phyloP scores from a whole-genome alignment of 2,888 invertebrate genomes.

The Polydrusus cervinus region DNA sequence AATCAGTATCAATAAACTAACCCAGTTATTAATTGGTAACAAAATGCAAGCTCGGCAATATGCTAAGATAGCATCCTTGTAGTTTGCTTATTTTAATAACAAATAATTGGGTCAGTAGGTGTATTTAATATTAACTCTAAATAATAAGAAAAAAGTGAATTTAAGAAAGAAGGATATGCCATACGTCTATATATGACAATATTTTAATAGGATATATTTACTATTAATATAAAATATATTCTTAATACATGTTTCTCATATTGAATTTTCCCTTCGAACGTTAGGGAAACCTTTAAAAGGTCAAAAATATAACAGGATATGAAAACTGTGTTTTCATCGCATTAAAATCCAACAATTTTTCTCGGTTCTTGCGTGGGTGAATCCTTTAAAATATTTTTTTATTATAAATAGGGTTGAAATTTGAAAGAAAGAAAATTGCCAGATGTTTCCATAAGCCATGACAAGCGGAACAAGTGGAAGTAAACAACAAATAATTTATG shows the following conservation, averaged over 20 bases:
- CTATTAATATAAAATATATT: not conserved
- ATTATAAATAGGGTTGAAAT: not conserved
- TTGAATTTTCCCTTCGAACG: not conserved
- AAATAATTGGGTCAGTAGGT: too few relatives aligned
- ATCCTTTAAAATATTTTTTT: not conserved
- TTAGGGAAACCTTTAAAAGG: not conserved
- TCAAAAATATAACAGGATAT: not conserved
- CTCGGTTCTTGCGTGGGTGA: not conserved
- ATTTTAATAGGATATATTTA: not conserved
- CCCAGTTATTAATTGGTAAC: too few relatives aligned
- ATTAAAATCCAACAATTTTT: slow-evolving; percentile 5
- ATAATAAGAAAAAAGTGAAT: too few relatives aligned
- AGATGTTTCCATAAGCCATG: not conserved
- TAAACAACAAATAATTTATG: not conserved
- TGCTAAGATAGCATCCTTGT: too few relatives aligned
- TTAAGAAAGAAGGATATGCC: too few relatives aligned
- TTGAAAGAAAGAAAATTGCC: not conserved
- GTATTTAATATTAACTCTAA: too few relatives aligned
- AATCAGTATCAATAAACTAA: too few relatives aligned
- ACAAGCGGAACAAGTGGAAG: too few relatives aligned
- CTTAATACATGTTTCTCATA: not conserved
- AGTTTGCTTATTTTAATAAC: too few relatives aligned
- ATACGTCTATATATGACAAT: too few relatives aligned
- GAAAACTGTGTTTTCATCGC: not conserved
- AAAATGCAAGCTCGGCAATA: too few relatives aligned